Base-by-base conservation (phyloP, 2,888 invertebrate species). In the Linyphia triangularis region DNA sequence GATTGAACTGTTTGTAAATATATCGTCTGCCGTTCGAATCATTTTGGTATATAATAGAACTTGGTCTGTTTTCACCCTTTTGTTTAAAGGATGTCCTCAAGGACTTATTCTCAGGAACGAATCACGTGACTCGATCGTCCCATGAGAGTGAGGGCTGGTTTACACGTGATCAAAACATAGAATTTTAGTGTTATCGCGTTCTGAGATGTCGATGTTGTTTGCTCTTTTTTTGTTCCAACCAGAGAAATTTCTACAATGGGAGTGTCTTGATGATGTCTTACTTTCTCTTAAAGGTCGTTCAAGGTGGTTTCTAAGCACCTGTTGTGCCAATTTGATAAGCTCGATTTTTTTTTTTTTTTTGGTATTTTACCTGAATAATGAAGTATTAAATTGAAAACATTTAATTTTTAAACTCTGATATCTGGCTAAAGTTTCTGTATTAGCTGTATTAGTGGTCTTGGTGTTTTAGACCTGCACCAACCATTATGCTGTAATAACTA, bases 81-180 rank as follows among this genome's bases (percentile, higher is more conserved):
- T 43, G 40, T 59, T 28, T 26, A 16, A 24, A 19, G 77, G 77
- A 63, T 77, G 26, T 40, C 16, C 59, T 82, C 82, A 82, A 82
- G 82, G 82, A 16, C 70, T 82, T 43, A 24, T n/a, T 82, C 30
- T 33, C 57, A 61, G 28, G 63, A 40, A 61, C 59, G 24, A 9
- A 26, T 9, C 26, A 40, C 72, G 72, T 43, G 78, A 26, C 51
- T n/a, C 16, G 22, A n/a, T 78, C 78, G 9, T 67, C 69, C 30
- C 78, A 78, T 63, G 78, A 40, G 67, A 63, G 19, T 4, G 4
- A 16, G 65, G 67, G 51, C 22, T 51, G 9, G n/a, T 9, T 13
- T 26, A 26, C 82, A 72, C 82, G 82, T 82, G 82, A 61, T 61
- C 72, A 22, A 30, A 51, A 51, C 16, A 43, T 10, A 3, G 16